phyloP scores from a whole-genome alignment of 2,888 invertebrate species.

The Gisinianus flammeolus region DNA sequence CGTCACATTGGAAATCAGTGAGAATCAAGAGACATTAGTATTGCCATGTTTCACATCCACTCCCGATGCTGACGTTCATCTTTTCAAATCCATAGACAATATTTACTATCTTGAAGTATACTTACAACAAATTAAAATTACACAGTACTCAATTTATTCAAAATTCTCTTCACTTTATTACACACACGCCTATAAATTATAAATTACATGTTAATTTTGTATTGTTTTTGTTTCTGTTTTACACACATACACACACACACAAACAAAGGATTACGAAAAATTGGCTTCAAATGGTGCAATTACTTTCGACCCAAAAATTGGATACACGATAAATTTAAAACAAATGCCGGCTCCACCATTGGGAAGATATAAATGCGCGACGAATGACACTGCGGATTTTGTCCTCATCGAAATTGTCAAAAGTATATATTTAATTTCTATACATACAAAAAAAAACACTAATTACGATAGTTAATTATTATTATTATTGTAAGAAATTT shows the following conservation, averaged over 20 bases:
- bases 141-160: too few relatives aligned
- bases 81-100: background rate
- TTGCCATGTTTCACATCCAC: background rate
- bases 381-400: background rate
- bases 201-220: too few relatives aligned
- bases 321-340: background rate
- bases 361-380: background rate
- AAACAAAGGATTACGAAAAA: background rate
- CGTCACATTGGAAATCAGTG: background rate
- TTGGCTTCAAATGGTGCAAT: background rate
- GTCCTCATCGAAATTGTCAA: background rate
- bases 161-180: too few relatives aligned
- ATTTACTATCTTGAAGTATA: background rate
- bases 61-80: background rate
- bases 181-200: too few relatives aligned
- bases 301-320: background rate
- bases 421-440: background rate
- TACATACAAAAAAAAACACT: background rate
- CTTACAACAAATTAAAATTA: too few relatives aligned
- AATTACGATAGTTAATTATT: background rate
- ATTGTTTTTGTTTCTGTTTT: too few relatives aligned
- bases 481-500: too few relatives aligned
- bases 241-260: too few relatives aligned
- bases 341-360: background rate
- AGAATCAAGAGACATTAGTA: background rate